Evolutionary conservation across 1,140 invertebrate species (phyloP), one percentile per base, ranked within the genome.

Genomic region (Nixonia krombeini): DNA sequence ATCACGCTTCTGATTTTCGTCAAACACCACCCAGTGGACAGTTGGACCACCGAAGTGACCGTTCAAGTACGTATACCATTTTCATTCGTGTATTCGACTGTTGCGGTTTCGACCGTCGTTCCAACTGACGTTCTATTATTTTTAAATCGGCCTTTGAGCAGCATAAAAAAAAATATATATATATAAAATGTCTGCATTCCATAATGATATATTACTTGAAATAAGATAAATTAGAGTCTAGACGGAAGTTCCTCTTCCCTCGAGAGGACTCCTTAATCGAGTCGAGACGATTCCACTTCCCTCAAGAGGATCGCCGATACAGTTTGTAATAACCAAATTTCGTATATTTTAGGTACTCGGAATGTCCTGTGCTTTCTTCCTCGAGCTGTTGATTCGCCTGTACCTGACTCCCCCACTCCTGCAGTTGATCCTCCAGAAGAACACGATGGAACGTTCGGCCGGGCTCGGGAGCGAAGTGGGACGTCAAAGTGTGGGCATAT

Each of bases 381-480:
- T 90, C 40, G 91, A 93, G 69, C 79, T 92, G 5, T 72, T 89
- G 50, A 89, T 91, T 42, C 87, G 91, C 18, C 75, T 93, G 1
- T 90, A 91, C 63, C 79, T 93, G 2, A 89, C 91, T 8, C 88
- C 90, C 1, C 87, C 88, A 0, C 87, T 93, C 52, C 75, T 93
- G 5, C 75, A 82, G 16, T 83, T 91, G 28, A 92, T 93, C 57
- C 86, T 87, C n/a, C 82, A 87, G 18, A 93, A 93, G 70, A 90
- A 86, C 4, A 85, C 85, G 21, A 87, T 93, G 52, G 92, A 94
- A 81, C 86, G 87, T 8, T 87, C 89, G 0, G 90, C 89, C 0
- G 91, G 91, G 13, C 86, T 91, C 1, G 92, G 92, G 0, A 87
- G 88, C 58, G 92, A 93, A 84, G 83, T 93, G 10, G 92, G 92